Evolutionary conservation across 2,888 invertebrate species (phyloP), one percentile per base, ranked within the genome.

Genomic region (Euclidia mi): DNA sequence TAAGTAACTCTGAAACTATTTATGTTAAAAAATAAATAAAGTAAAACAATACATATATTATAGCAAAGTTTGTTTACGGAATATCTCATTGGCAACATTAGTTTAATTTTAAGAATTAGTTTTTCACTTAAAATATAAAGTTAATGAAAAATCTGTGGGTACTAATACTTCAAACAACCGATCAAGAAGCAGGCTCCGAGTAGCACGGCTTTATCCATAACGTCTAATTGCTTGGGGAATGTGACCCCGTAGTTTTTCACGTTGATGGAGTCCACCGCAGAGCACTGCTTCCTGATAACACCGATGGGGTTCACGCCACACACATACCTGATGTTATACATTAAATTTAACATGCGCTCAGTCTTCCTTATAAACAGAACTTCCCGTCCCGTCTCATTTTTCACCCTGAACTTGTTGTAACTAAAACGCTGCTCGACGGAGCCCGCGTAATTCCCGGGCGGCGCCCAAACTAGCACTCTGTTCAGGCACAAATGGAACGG

Each of bases 141-240:
- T 20, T 20, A 4, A 1, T 6, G 6, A 20, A 25, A 34, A 4
- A n/a, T 1, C 14, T 18, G 2, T 4, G 9, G 0, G 6, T 12
- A 15, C 3, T 43, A 65, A 62, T 71, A 79, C 64, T 80, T 82
- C 37, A 79, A 64, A 62, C 66, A 81, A 18, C 79, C 79, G 28
- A 88, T 84, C 18, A 88, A 57, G 59, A 88, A 87, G 42, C 87
- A 82, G 2, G 89, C 88, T 10, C 87, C 88, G 0, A 89, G 57
- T 12, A 89, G 42, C 14, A 83, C 76, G 0, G 84, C 80, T 59
- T 89, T 90, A n/a, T 79, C 69, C 17, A 60, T 60, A 0, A 85
- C 63, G 28, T 79, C 71, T 64, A 84, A 71, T 6, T 81, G 79
- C 0, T 62, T 52, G 0, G 89, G 88, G 28, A 89, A 89, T 1